phyloP scores from a whole-genome alignment of 2,888 invertebrate species.

The Drosophila lacicola region DNA sequence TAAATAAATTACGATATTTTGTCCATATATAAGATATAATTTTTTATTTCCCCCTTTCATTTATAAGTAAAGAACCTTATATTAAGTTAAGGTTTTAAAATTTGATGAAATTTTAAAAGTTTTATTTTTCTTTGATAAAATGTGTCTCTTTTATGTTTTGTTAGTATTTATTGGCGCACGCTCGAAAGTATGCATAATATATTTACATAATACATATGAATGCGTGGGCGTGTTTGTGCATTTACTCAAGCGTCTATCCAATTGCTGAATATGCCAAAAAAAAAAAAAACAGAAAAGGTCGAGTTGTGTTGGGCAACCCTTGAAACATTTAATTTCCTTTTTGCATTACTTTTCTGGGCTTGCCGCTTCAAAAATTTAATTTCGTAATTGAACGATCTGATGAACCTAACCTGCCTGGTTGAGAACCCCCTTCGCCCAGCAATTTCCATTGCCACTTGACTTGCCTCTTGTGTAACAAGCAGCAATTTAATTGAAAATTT shows the following conservation, averaged over 20 bases:
- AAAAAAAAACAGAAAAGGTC: slow-evolving; percentile 4
- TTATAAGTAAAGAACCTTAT: no score
- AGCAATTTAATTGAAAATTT: slow-evolving; percentile 78
- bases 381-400: slow-evolving; percentile 68
- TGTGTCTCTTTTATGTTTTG: background rate
- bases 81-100: no score
- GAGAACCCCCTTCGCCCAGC: slow-evolving; percentile 6
- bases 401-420: slow-evolving; percentile 8
- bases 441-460: slow-evolving; percentile 39
- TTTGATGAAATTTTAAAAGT: no score
- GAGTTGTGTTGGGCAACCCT: slow-evolving; percentile 14
- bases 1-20: no score
- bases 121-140: background rate
- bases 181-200: slow-evolving; percentile 7
- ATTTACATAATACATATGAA: background rate
- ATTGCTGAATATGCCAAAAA: background rate
- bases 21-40: no score
- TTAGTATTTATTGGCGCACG: background rate
- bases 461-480: slow-evolving; percentile 36
- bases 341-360: slow-evolving; percentile 21
- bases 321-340: slow-evolving; percentile 49
- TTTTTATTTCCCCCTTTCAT: no score
- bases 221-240: background rate
- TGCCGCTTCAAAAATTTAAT: slow-evolving; percentile 57
- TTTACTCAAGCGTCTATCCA: slow-evolving; percentile 10